A percentile compares a stretch with the other conserved stretches of the same genome.
phyloP scores from a whole-genome alignment of 2,797 vertebrate species.

The Phoxinus dragarum region DNA sequence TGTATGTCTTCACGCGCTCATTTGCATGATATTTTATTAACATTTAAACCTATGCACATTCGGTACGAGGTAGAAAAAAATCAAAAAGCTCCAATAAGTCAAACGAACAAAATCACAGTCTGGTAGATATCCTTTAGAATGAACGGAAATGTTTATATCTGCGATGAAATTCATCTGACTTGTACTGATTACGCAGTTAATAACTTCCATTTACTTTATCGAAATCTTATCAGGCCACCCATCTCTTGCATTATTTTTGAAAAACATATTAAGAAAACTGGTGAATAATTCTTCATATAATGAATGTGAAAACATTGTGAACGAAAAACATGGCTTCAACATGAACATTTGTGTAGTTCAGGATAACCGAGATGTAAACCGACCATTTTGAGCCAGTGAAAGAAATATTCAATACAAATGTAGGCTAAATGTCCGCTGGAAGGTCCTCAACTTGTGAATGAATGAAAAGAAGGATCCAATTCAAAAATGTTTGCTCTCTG shows the following conservation, averaged over 20 bases:
- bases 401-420: slow-evolving; percentile 58
- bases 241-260: slow-evolving; percentile 71
- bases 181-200: slow-evolving; percentile 44
- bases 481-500: slow-evolving; percentile 57
- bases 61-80: slow-evolving; percentile 57
- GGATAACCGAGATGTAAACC: slow-evolving; percentile 66
- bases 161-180: slow-evolving; percentile 65
- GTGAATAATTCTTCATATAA: slow-evolving; percentile 44
- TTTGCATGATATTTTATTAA: slow-evolving; percentile 60
- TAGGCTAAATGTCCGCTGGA: slow-evolving; percentile 43
- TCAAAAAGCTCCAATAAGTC: slow-evolving; percentile 59
- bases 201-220: slow-evolving; percentile 62
- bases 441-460: slow-evolving; percentile 67
- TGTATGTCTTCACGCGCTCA: slow-evolving; percentile 65
- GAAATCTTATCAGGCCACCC: slow-evolving; percentile 68
- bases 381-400: slow-evolving; percentile 73
- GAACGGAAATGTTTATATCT: slow-evolving; percentile 42
- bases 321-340: slow-evolving; percentile 69
- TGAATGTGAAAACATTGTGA: slow-evolving; percentile 72
- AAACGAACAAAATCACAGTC: slow-evolving; percentile 71
- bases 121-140: slow-evolving; percentile 61
- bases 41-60: slow-evolving; percentile 67
- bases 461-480: slow-evolving; percentile 67
- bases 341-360: slow-evolving; percentile 71
- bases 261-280: slow-evolving; percentile 1